Evolutionary conservation across 2,888 invertebrate species (phyloP).

Genomic region (Uloborus plumipes): DNA sequence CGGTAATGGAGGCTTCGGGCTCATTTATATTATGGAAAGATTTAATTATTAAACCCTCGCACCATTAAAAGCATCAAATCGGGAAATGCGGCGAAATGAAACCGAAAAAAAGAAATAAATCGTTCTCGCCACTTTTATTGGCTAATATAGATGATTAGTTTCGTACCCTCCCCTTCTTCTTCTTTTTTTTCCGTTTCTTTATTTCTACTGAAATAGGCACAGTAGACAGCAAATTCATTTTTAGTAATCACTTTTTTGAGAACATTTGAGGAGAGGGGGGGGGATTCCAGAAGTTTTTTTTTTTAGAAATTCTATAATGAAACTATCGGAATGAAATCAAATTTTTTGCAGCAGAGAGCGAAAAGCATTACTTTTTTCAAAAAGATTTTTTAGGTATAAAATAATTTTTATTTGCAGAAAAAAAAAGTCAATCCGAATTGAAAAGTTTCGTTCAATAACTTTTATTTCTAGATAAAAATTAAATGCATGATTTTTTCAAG

Average conservation of each 20-base stretch:
- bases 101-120: conserved; percentile 32
- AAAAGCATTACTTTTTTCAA: too few relatives aligned
- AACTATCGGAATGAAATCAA: too few relatives aligned
- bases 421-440: too few relatives aligned
- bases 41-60: conserved; percentile 52
- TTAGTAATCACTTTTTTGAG: conserved; percentile 25
- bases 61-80: conserved; percentile 34
- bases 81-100: conserved; percentile 1
- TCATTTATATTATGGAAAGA: conserved; percentile 46
- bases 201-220: neutral
- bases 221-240: conserved; percentile 15
- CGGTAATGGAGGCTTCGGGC: conserved; percentile 32
- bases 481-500: too few relatives aligned
- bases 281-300: too few relatives aligned
- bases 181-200: conserved; percentile 1
- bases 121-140: conserved; percentile 47
- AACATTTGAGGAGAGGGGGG: too few relatives aligned
- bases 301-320: too few relatives aligned
- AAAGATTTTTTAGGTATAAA: too few relatives aligned
- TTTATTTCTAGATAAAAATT: too few relatives aligned
- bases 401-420: too few relatives aligned
- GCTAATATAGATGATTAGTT: conserved; percentile 61
- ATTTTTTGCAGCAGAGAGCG: too few relatives aligned
- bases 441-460: too few relatives aligned
- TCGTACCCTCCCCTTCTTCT: conserved; percentile 4